Evolutionary conservation across 2,113 vertebrate species (phyloP).

Genomic region (Lepisosteus oculatus): DNA sequence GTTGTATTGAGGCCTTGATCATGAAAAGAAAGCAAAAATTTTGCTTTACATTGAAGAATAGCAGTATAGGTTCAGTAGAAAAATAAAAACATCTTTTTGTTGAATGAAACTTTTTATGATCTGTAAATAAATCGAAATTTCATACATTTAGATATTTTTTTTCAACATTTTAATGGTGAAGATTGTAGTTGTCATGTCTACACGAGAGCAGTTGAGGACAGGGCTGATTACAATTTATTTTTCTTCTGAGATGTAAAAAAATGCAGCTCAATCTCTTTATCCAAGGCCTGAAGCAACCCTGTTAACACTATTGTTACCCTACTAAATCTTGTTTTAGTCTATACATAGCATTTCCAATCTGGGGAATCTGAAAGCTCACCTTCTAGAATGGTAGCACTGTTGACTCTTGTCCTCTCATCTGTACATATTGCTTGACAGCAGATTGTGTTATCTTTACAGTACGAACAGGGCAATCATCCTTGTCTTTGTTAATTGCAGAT

Average conservation of each 20-base stretch:
- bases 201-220: neutral
- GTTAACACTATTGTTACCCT: neutral
- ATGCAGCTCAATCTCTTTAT: neutral
- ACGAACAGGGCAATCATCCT: neutral
- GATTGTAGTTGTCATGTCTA: neutral
- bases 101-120: too few relatives aligned
- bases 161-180: neutral
- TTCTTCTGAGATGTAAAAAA: neutral
- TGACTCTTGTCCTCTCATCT: neutral
- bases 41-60: too few relatives aligned
- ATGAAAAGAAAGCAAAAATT: too few relatives aligned
- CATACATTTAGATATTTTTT: neutral
- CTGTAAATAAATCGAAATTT: too few relatives aligned
- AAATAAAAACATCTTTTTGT: too few relatives aligned
- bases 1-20: too few relatives aligned
- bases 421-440: neutral
- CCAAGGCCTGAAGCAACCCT: neutral
- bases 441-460: too few relatives aligned
- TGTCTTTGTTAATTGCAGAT: conserved; percentile 32
- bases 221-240: neutral
- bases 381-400: neutral
- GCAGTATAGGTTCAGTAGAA: too few relatives aligned
- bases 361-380: too few relatives aligned
- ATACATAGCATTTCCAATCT: too few relatives aligned
- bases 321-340: too few relatives aligned